Base-by-base conservation (phyloP, 1,140 invertebrate species). In the Diorhabda elongata region DNA sequence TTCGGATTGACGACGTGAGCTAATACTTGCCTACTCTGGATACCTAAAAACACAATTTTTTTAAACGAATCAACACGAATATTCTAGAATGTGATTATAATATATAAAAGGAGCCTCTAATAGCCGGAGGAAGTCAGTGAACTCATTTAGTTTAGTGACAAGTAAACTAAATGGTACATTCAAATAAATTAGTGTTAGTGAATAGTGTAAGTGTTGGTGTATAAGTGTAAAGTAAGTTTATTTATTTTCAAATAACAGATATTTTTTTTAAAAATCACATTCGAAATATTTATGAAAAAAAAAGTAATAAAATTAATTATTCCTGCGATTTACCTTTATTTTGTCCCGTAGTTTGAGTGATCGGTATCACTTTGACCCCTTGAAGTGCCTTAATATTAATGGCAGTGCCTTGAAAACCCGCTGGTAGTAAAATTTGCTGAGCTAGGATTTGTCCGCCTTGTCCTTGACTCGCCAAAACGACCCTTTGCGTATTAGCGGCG, bases 341-440 rank as follows among this genome's bases (percentile, higher is more conserved):
- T 73, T 79, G 76, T 57, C 73, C 69, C 62, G 74, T 71, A 67
- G 77, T 73, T 71, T 81, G 80, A 56, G 79, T 77, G 60, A 81
- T 83, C 1, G 87, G 87, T 64, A 89, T 90, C 42, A 91, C 88
- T 77, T 90, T 91, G 6, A 91, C 81, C 1, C 86, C 88, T 72
- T 90, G 88, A 61, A 91, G 73, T 2, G 87, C 86, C 77, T 91
- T 91, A 2, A 90, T 84, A 74, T 89, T 90, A 4, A 90, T 78
- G 5, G 83, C 80, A 8, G 82, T 82, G 41, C 84, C 85, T 75
- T 85, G 84, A 72, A 86, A 82, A 5, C 83, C 82, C 4, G 82
- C 83, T 42, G 86, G 85, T 42, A 87, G 76, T 59, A 87, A 77
- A 65, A 87, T 85, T 76, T 87, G 86, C 67, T 85, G 83, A 8